A percentile compares a stretch with the other conserved stretches of the same genome.
Conservation (phyloP, 2,888 invertebrate genomes). For the Chamaedrilus cognettii region DNA sequence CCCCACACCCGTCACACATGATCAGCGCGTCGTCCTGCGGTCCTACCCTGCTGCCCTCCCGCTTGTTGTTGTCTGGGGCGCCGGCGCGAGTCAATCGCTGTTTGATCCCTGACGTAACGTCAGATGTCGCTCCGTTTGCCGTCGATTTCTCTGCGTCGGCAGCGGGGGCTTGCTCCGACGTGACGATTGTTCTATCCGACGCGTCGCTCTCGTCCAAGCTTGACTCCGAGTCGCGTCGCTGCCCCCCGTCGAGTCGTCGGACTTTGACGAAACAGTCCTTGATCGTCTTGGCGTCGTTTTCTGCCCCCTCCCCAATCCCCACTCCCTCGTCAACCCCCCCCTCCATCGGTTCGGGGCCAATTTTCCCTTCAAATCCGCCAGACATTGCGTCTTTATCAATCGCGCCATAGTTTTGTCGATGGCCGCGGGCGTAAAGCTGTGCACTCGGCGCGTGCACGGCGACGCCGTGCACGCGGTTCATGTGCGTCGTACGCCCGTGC, state of each 20-base stretch:
- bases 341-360: background rate
- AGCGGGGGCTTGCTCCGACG: too few relatives aligned
- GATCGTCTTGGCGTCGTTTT: background rate
- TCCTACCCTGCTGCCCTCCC: too few relatives aligned
- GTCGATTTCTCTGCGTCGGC: too few relatives aligned
- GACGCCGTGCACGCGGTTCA: conserved; percentile 19
- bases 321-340: background rate
- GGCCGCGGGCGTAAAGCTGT: background rate
- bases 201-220: background rate
- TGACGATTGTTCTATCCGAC: background rate
- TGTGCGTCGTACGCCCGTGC: conserved; percentile 24
- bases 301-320: background rate
- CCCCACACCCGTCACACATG: conserved; percentile 22
- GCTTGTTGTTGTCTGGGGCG: background rate
- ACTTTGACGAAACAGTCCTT: conserved; percentile 23
- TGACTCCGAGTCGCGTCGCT: background rate
- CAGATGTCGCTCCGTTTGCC: too few relatives aligned
- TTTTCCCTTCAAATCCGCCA: too few relatives aligned
- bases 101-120: too few relatives aligned
- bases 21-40: background rate
- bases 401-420: too few relatives aligned
- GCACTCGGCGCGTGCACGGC: background rate
- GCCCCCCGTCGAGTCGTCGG: conserved; percentile 12
- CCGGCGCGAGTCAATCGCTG: too few relatives aligned
- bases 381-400: too few relatives aligned